phyloP scores from a whole-genome alignment of 1,140 invertebrate species.

The Berghia stephanieae region DNA sequence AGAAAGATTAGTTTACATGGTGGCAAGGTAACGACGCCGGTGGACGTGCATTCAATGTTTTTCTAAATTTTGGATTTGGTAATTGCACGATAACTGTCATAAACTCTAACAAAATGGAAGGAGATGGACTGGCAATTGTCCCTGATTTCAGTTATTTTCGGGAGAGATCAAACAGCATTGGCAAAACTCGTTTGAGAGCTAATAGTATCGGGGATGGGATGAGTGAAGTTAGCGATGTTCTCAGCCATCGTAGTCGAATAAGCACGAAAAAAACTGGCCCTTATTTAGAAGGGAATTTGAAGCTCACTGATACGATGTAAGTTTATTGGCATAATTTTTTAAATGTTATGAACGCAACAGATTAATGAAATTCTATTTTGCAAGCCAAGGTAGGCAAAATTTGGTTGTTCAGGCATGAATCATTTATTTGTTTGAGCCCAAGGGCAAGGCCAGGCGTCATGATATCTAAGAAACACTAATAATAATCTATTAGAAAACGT shows the following conservation, averaged over 20 bases:
- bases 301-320: slow-evolving; percentile 49
- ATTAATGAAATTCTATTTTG: not conserved
- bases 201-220: not conserved
- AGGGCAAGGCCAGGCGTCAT: not conserved
- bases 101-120: slow-evolving; percentile 15
- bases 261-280: slow-evolving; percentile 38
- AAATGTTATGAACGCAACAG: not conserved
- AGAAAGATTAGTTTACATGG: slow-evolving; percentile 44
- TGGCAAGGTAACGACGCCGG: slow-evolving; percentile 37
- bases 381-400: not conserved
- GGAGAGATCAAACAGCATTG: slow-evolving; percentile 15
- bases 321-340: slow-evolving; percentile 13
- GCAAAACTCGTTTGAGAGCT: no score
- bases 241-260: not conserved
- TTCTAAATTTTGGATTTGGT: not conserved
- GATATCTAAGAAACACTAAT: no score
- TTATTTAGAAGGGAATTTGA: slow-evolving; percentile 52
- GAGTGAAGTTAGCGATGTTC: slow-evolving; percentile 24
- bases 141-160: not conserved
- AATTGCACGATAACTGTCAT: not conserved
- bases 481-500: no score
- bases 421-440: not conserved
- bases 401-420: not conserved
- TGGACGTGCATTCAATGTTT: not conserved
- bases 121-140: not conserved